These are phyloP conservation scores for Drosophila subquinaria DNA, from an alignment of 2,888 invertebrate genomes.

Conservation along the genomic window DNA sequence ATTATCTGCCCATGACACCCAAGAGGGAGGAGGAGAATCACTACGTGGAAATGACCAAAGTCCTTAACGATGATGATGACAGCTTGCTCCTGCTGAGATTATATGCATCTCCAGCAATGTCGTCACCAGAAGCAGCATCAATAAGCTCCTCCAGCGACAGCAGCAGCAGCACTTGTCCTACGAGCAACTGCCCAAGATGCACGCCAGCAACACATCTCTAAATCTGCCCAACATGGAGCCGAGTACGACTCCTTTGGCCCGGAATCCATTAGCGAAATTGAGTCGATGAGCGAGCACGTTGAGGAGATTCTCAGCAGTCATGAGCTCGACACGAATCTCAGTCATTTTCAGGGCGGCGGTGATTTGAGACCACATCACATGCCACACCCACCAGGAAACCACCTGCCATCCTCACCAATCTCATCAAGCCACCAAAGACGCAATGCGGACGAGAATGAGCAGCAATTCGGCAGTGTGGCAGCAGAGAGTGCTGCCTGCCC, in stretches of 20 bases:
- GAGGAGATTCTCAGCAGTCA: slow-evolving; percentile 86
- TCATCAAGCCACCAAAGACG: no score
- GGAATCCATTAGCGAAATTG: slow-evolving; percentile 90
- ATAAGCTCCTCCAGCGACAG: slow-evolving; percentile 70
- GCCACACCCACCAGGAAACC: no score
- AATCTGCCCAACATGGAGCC: no score
- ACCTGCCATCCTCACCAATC: no score
- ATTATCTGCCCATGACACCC: slow-evolving; percentile 95
- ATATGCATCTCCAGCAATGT: slow-evolving; percentile 77
- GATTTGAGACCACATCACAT: no score
- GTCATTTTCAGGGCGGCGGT: no score
- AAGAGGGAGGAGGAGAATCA: slow-evolving; percentile 92
- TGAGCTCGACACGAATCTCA: no score
- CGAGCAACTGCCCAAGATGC: slow-evolving; percentile 85
- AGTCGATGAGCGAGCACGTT: slow-evolving; percentile 87
- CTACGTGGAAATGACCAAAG: slow-evolving; percentile 95
- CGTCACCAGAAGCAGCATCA: slow-evolving; percentile 31
- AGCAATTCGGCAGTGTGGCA: no score
- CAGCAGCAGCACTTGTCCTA: slow-evolving; percentile 80
- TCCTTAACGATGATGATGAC: slow-evolving; percentile 84
- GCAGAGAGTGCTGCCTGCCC: no score
- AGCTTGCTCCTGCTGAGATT: slow-evolving; percentile 79
- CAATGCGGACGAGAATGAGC: no score
- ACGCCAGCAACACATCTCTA: slow-evolving; percentile 84
- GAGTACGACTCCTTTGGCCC: slow-evolving; percentile 88